Base-by-base conservation (phyloP, 2,888 invertebrate species). In the Belgica antarctica region DNA sequence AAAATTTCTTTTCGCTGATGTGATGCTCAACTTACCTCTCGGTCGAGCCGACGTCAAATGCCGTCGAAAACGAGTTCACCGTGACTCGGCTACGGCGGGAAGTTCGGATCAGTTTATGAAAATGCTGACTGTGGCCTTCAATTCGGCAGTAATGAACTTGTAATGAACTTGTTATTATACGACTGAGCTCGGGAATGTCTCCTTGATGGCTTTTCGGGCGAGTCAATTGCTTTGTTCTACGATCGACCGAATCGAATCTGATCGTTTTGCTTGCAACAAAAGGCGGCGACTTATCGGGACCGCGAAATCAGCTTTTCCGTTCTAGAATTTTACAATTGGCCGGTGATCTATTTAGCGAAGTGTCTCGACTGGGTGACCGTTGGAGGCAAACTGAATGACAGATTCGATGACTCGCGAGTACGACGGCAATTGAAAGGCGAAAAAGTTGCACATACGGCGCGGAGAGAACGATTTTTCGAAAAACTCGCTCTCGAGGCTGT, bases 351-450 rank as follows among this genome's bases (percentile, higher is more conserved):
- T 52, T 52, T 52, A 17, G 3, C 12, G 22, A 19, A 17, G 27
- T 68, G 28, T 57, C 31, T 68, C 22, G 57, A 68, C 57, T 59
- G 25, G 25, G 27, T 27, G 59, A 15, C 5, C 57, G 57, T 68
- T 34, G 68, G 34, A 31, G 68, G 24, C 34, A 34, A 68, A 68
- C 68, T 68, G 57, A 46, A 27, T 8, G 7, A 52, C 22, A 52
- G 25, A 17, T 22, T 22, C 57, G 24, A 10, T 25, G 17, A 52
- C 25, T 12, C 59, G 8, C n/a, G 27, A 5, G 22, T 59, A 12
- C 25, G 27, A 59, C 17, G 24, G 3, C 4, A 24, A 22, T 52
- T 52, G 52, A 52, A 59, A 8, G 12, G 25, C 22, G 59, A 59
- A 24, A 25, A 59, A 8, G 19, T 22, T 52, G 5, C 19, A 3